Conservation (phyloP, 2,888 invertebrate species). For the Periphyllus acericola region DNA sequence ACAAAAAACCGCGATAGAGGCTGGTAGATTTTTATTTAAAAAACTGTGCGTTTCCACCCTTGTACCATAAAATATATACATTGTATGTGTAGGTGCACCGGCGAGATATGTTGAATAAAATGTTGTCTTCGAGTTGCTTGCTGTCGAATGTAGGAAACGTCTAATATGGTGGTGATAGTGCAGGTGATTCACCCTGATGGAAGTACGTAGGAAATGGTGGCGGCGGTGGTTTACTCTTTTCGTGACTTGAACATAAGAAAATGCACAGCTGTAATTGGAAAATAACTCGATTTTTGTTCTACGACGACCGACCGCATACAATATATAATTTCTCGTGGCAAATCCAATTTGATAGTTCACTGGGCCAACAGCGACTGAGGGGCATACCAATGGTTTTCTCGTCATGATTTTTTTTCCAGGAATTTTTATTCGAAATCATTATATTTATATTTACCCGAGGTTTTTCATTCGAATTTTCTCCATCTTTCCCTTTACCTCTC, state of each 20-base stretch:
- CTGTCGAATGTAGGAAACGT: conserved; percentile 10
- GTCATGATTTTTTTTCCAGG: conserved; percentile 19
- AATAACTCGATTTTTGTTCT: conserved; percentile 52
- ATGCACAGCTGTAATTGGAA: conserved; percentile 53
- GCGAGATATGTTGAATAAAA: background rate
- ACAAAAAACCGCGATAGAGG: no score
- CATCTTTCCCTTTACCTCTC: background rate
- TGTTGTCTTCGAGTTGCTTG: background rate
- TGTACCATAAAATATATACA: background rate
- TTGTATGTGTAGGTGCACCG: background rate
- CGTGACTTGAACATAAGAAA: conserved; percentile 26
- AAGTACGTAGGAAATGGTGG: background rate
- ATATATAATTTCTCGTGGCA: conserved; percentile 22
- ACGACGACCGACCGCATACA: background rate
- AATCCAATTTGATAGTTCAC: conserved; percentile 58
- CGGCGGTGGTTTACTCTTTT: background rate
- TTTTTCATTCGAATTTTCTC: background rate
- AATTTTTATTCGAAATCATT: conserved; percentile 32
- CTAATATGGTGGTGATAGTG: no score
- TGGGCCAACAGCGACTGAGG: conserved; percentile 21
- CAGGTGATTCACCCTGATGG: no score
- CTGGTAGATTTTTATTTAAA: conserved; percentile 3
- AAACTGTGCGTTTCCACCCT: background rate
- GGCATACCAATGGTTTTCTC: background rate
- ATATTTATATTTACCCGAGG: conserved; percentile 2